phyloP scores from a whole-genome alignment of 2,113 vertebrate species.

The Macrotus californicus region DNA sequence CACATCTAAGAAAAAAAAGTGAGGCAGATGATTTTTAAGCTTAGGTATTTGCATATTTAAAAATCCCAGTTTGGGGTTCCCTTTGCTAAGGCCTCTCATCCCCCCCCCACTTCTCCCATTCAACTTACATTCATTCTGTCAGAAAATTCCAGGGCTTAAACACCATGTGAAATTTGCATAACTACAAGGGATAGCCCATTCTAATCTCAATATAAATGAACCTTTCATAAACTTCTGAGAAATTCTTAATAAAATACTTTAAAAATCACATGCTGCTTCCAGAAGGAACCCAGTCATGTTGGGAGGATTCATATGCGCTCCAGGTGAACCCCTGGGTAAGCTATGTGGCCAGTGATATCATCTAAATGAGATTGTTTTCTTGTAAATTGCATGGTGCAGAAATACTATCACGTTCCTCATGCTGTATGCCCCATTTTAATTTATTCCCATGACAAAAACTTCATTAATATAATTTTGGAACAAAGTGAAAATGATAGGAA shows the following conservation, averaged over 20 bases:
- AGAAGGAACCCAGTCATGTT: constrained; percentile 44
- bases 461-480: constrained; percentile 69
- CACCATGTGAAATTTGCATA: not conserved
- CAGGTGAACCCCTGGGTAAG: constrained; percentile 14
- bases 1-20: not conserved
- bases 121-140: not conserved
- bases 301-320: constrained; percentile 46
- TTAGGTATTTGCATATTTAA: not conserved
- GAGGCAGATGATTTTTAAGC: not conserved
- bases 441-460: constrained; percentile 61
- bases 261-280: constrained; percentile 59
- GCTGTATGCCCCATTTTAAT: constrained; percentile 67
- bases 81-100: not conserved
- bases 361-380: constrained; percentile 58
- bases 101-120: not conserved
- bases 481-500: constrained; percentile 53
- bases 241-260: constrained; percentile 46
- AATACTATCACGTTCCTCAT: constrained; percentile 30
- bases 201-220: constrained; percentile 33
- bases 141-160: constrained; percentile 16
- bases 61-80: not conserved
- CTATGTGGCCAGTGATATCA: constrained; percentile 19
- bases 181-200: not conserved
- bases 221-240: constrained; percentile 49
- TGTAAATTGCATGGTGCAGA: constrained; percentile 47